Conservation (phyloP, 2,888 invertebrate species). For the Silvanus unidentatus region DNA sequence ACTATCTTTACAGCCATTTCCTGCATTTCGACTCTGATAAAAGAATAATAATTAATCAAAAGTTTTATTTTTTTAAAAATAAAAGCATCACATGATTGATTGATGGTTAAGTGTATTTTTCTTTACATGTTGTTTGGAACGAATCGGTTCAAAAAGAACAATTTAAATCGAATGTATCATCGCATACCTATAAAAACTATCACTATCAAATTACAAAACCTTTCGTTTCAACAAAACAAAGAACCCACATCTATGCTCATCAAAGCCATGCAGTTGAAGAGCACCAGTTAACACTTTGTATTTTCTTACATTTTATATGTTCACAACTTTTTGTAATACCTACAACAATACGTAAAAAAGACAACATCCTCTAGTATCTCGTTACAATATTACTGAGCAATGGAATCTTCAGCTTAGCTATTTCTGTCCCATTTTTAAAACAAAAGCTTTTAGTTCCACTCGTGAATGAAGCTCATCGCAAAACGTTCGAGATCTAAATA, state of each 20-base stretch:
- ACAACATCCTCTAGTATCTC: background rate
- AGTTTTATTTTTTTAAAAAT: too few species aligned
- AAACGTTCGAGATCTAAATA: too few species aligned
- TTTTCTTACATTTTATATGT: background rate
- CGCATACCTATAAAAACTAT: background rate
- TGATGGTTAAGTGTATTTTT: too few species aligned
- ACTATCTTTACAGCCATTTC: too few species aligned
- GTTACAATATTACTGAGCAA: background rate
- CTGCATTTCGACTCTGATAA: too few species aligned
- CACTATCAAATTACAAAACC: background rate
- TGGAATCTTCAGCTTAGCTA: background rate
- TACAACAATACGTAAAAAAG: background rate
- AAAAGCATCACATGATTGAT: too few species aligned
- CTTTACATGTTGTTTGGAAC: too few species aligned
- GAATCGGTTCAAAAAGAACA: too few species aligned
- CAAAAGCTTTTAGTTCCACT: too few species aligned
- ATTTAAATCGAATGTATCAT: too few species aligned
- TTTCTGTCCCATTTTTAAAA: background rate
- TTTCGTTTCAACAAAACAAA: background rate
- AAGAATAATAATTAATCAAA: too few species aligned
- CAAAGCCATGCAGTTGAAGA: background rate
- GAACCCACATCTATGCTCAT: background rate
- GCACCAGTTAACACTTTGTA: conserved; percentile 3
- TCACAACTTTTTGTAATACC: background rate
- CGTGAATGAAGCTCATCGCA: too few species aligned